Percentiles rank a stretch among this genome's conserved stretches.
phyloP scores from a whole-genome alignment of 2,888 invertebrate genomes.

The Muscina levida region DNA sequence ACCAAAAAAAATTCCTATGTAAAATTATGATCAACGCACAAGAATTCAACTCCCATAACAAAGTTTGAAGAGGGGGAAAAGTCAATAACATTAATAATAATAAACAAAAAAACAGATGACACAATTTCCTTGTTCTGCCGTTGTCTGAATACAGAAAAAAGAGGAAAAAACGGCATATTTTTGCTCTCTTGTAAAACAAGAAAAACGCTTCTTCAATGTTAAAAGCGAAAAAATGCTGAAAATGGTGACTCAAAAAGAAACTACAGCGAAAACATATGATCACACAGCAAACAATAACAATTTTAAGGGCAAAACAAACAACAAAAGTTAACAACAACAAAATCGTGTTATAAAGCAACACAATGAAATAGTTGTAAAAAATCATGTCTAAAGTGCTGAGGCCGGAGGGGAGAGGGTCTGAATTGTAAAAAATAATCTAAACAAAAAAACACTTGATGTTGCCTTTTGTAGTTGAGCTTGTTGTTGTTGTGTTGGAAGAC shows the following conservation, averaged over 20 bases:
- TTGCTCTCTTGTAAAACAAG: too few species aligned
- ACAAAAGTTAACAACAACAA: constrained; percentile 5
- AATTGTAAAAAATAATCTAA: too few species aligned
- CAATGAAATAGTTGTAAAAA: not conserved
- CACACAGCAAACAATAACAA: not conserved
- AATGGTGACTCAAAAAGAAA: not conserved
- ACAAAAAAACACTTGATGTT: too few species aligned
- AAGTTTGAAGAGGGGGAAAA: not conserved
- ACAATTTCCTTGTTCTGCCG: too few species aligned
- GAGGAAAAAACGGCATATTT: too few species aligned
- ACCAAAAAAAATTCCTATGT: too few species aligned
- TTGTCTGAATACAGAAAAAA: too few species aligned
- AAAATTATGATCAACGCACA: not conserved
- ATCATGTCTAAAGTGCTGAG: too few species aligned
- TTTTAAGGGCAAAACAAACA: not conserved
- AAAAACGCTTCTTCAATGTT: too few species aligned
- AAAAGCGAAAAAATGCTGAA: not conserved
- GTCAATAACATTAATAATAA: not conserved
- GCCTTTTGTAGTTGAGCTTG: too few species aligned
- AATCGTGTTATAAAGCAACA: not conserved
- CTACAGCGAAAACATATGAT: not conserved
- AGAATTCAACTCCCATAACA: not conserved
- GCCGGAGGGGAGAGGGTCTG: too few species aligned
- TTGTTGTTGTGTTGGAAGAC: too few species aligned
- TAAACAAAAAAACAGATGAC: not conserved